These are phyloP conservation scores for Drosophila meridiana DNA, from an alignment of 2,888 invertebrate species.

Conservation along the genomic window DNA sequence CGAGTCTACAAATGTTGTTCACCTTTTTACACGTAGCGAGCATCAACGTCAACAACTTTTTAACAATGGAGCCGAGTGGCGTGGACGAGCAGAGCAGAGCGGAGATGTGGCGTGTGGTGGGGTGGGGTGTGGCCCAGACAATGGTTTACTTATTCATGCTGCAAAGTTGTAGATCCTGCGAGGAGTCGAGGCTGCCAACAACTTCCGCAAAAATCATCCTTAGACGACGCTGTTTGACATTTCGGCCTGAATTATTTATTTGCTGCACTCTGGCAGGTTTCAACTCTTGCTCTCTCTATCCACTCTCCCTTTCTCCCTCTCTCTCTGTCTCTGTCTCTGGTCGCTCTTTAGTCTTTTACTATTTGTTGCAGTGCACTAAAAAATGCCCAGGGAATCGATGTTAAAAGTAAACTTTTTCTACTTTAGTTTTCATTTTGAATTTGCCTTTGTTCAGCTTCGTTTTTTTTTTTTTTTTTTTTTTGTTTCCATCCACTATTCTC, in stretches of 20 bases:
- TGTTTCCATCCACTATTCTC: not conserved
- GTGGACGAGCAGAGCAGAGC: constrained; percentile 1
- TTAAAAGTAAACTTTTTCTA: constrained; percentile 66
- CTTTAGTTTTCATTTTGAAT: constrained; percentile 69
- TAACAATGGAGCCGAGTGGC: constrained; percentile 55
- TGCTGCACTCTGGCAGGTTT: constrained; percentile 68
- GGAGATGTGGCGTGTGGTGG: not conserved
- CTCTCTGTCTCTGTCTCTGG: not conserved
- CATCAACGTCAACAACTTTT: constrained; percentile 81
- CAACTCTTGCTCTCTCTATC: constrained; percentile 6
- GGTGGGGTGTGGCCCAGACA: constrained; percentile 53
- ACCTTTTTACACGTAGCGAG: constrained; percentile 79
- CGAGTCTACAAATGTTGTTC: constrained; percentile 78
- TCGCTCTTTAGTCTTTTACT: constrained; percentile 5
- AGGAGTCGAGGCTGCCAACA: constrained; percentile 42
- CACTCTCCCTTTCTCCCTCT: not conserved
- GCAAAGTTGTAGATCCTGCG: constrained; percentile 61
- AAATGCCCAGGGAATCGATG: constrained; percentile 69
- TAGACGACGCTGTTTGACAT: constrained; percentile 80
- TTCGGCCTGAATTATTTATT: constrained; percentile 79
- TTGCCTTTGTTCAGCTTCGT: constrained; percentile 49
- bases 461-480: constrained; percentile 10
- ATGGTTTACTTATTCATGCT: constrained; percentile 78
- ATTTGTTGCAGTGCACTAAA: constrained; percentile 49
- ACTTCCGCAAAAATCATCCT: constrained; percentile 81